Conservation (phyloP, 2,888 invertebrate genomes). For the Lagria hirta region DNA sequence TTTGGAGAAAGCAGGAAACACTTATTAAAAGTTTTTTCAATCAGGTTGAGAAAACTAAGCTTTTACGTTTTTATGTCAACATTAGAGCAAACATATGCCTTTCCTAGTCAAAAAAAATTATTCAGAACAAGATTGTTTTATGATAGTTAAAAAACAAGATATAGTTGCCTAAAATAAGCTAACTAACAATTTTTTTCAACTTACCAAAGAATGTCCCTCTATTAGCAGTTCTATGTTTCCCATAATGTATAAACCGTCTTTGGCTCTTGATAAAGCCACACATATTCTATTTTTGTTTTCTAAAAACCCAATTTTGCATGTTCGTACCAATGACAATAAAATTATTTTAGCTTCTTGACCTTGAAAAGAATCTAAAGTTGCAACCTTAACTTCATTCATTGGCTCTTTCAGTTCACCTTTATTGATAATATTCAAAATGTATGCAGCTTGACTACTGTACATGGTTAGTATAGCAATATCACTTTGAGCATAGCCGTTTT, state of each 20-base stretch:
- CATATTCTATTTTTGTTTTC: constrained; percentile 70
- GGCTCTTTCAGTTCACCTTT: background rate
- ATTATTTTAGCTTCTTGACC: constrained; percentile 80
- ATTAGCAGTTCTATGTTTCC: constrained; percentile 66
- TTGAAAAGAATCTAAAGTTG: constrained; percentile 78
- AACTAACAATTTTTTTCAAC: too few species aligned
- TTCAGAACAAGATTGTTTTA: too few species aligned
- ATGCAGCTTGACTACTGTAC: constrained; percentile 68
- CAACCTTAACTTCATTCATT: constrained; percentile 62
- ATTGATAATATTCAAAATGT: too few species aligned
- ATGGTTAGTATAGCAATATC: constrained; percentile 74
- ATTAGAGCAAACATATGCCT: too few species aligned
- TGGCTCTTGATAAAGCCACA: constrained; percentile 75
- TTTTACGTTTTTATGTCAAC: too few species aligned
- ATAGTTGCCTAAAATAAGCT: too few species aligned
- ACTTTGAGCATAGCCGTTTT: constrained; percentile 60
- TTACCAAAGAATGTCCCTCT: too few species aligned
- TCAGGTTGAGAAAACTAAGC: too few species aligned
- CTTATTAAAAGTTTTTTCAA: too few species aligned
- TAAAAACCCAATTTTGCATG: constrained; percentile 75
- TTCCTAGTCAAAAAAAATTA: too few species aligned
- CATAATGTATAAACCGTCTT: constrained; percentile 69
- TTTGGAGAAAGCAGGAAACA: too few species aligned
- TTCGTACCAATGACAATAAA: constrained; percentile 76
- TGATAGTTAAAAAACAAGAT: too few species aligned